Percentiles rank a stretch among this genome's conserved stretches.
Evolutionary conservation across 2,888 invertebrate species (phyloP).

Genomic region (Lamproptera curius): DNA sequence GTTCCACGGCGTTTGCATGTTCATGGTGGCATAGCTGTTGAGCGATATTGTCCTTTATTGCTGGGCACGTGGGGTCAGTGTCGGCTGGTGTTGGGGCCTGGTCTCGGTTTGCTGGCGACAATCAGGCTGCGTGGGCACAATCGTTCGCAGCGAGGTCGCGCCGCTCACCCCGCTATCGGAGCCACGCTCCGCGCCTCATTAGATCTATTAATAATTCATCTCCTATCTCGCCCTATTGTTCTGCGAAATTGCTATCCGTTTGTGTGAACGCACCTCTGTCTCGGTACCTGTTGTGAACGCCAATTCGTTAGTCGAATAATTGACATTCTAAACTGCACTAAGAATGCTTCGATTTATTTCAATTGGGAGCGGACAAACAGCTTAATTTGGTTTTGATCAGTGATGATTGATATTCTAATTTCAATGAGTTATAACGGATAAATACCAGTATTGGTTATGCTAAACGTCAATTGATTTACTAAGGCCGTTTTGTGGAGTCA

Average conservation of each 20-base stretch:
- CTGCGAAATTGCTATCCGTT: slow-evolving; percentile 60
- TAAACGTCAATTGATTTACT: too few species aligned
- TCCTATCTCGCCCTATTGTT: slow-evolving; percentile 66
- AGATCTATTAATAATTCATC: slow-evolving; percentile 73
- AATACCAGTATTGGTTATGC: too few species aligned
- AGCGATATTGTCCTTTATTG: slow-evolving; percentile 26
- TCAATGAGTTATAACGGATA: too few species aligned
- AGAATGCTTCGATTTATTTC: too few species aligned
- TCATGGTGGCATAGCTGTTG: slow-evolving; percentile 16
- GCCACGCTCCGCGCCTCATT: slow-evolving; percentile 56
- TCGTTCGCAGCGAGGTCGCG: slow-evolving; percentile 61
- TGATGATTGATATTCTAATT: too few species aligned
- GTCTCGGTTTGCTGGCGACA: slow-evolving; percentile 64
- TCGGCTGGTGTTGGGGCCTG: slow-evolving; percentile 33
- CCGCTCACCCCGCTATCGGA: slow-evolving; percentile 71
- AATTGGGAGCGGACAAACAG: too few species aligned
- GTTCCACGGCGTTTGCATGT: slow-evolving; percentile 29
- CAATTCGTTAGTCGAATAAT: too few species aligned
- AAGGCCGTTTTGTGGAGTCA: too few species aligned
- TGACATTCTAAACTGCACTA: too few species aligned
- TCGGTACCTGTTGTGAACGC: too few species aligned
- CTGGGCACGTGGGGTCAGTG: slow-evolving; percentile 25
- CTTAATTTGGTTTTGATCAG: too few species aligned
- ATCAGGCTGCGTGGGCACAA: slow-evolving; percentile 76
- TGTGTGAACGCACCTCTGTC: slow-evolving; percentile 26